Base-by-base conservation (phyloP, 2,113 vertebrate genomes). In the Cercopithecus mona region DNA sequence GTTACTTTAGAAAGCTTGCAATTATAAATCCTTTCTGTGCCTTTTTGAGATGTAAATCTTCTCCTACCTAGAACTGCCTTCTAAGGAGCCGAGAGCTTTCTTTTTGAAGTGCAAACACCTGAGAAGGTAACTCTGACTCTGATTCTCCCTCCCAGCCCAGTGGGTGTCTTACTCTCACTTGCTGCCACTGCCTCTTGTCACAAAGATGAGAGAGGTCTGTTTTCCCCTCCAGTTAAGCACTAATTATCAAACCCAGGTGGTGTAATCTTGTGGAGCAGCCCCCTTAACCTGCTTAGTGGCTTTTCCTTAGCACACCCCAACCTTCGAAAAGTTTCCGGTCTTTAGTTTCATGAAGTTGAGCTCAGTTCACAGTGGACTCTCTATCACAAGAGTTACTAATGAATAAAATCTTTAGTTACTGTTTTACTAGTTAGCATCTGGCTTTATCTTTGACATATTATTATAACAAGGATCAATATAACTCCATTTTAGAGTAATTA, bases 261-360 rank as follows among this genome's bases (percentile, higher is more conserved):
- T 18, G 3, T 25, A 59, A 13, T 50, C 17, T 17, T 32, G 35
- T 10, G 6, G 50, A 5, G 12, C 48, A 91, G 30, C 4, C 2
- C 20, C 40, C 11, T 27, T 13, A 6, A 0, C 1, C 20, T 0
- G 0, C 2, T 4, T 17, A 61, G n/a, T 80, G 18, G 1, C 30
- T 57, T 88, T 84, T 30, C 6, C 9, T 73, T 66, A 57, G 20
- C 8, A 66, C 18, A 79, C 9, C 10, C 6, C 1, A 48, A 32
- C 2, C 17, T 80, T 66, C 76, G 12, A 78, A 83, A 78, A 66
- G 3, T 14, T 73, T 72, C 50, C 43, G 27, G 64, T 48, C 22
- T 57, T 50, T 45, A 11, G 57, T 38, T 83, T 45, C 68, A 6
- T 81, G 55, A 88, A 72, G 23, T 16, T 61, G 17, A 72, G n/a